Conservation (phyloP, 2,113 vertebrate species). For the Perognathus longimembris region DNA sequence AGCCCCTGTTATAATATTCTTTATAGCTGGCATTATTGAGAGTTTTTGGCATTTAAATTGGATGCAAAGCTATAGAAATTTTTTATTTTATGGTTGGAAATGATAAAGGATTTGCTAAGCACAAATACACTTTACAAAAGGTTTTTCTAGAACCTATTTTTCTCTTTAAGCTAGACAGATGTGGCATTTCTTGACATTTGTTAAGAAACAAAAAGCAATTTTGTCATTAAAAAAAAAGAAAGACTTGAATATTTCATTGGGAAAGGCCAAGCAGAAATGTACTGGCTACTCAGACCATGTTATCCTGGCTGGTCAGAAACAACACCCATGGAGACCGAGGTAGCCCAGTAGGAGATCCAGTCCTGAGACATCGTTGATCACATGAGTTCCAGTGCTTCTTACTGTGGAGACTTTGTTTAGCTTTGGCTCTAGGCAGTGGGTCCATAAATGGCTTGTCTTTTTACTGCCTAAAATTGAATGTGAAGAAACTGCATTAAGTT, state of each 20-base stretch:
- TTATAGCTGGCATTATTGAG: slow-evolving; percentile 37
- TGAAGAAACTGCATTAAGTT: neutral
- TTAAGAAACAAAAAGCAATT: slow-evolving; percentile 70
- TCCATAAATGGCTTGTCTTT: neutral
- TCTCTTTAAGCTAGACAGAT: slow-evolving; percentile 48
- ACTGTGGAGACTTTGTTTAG: neutral
- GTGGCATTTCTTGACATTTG: slow-evolving; percentile 79
- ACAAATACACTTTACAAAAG: slow-evolving; percentile 28
- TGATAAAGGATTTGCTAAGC: slow-evolving; percentile 45
- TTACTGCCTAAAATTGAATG: neutral
- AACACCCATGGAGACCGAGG: neutral
- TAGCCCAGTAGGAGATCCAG: neutral
- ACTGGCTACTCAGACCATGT: neutral
- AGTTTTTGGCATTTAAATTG: slow-evolving; percentile 50
- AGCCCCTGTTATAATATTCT: neutral
- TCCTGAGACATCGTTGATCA: neutral
- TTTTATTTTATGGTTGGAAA: slow-evolving; percentile 7
- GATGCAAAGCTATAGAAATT: slow-evolving; percentile 30
- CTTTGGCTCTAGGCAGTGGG: neutral
- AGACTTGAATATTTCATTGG: slow-evolving; percentile 40
- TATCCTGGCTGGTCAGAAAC: neutral
- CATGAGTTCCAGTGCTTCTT: neutral
- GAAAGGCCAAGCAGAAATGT: slow-evolving; percentile 50
- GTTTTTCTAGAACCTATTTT: slow-evolving; percentile 63
- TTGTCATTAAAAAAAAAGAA: slow-evolving; percentile 18